Evolutionary conservation across 53 echinoderm and acorn worm species (phyloP).

Genomic region (Apostichopus leukothele): DNA sequence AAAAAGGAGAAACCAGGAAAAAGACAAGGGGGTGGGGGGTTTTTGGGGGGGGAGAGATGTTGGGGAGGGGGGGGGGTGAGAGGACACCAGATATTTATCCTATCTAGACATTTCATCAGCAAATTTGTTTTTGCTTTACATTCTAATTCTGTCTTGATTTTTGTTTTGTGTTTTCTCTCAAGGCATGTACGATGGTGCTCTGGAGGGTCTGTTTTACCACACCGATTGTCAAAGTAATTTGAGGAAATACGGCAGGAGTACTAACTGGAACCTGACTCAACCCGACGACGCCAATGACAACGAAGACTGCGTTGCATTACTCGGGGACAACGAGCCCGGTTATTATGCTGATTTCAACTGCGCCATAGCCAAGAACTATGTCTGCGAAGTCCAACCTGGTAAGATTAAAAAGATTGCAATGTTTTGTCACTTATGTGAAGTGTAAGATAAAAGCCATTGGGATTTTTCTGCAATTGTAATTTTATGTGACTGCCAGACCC

Average conservation of each 20-base stretch:
- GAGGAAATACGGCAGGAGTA: not conserved
- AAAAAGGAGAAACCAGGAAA: too few relatives aligned
- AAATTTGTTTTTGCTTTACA: too few relatives aligned
- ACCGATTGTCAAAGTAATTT: conserved; percentile 65
- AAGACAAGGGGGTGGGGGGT: too few relatives aligned
- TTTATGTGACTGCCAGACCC: too few relatives aligned
- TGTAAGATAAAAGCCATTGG: too few relatives aligned
- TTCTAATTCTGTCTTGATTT: too few relatives aligned
- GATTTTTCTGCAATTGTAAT: too few relatives aligned
- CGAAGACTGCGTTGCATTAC: conserved; percentile 77
- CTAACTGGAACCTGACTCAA: conserved; percentile 67
- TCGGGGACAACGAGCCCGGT: conserved; percentile 47
- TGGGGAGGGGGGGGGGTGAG: too few relatives aligned
- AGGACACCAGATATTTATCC: too few relatives aligned
- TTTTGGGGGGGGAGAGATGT: too few relatives aligned
- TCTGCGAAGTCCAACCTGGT: conserved; percentile 67
- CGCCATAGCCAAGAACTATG: conserved; percentile 55
- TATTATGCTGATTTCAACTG: conserved; percentile 72
- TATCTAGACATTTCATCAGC: too few relatives aligned
- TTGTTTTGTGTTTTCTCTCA: not conserved
- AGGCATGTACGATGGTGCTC: conserved; percentile 77
- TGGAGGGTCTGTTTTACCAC: conserved; percentile 66
- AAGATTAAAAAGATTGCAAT: not conserved
- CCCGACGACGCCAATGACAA: conserved; percentile 34
- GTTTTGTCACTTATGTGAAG: too few relatives aligned